Evolutionary conservation across 2,113 vertebrate genomes (phyloP).

Genomic region (Oryzias javanicus): DNA sequence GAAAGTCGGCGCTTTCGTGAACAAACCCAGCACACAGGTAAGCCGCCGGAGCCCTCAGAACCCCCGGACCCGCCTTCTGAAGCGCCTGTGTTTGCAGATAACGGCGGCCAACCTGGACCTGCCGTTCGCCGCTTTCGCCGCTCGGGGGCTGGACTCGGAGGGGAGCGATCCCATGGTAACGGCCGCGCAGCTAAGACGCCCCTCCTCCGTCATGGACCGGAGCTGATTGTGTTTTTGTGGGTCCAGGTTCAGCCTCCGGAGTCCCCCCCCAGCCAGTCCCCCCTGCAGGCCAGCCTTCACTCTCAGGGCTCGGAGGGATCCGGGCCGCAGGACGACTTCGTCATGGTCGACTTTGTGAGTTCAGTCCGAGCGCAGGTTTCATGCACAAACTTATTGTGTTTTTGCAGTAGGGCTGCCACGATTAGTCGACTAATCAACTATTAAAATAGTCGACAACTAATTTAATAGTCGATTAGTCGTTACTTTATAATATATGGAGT

Average conservation of each 20-base stretch:
- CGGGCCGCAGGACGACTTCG: constrained; percentile 92
- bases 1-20: constrained; percentile 96
- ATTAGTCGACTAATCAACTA: too few relatives aligned
- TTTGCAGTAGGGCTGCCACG: too few relatives aligned
- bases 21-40: constrained; percentile 93
- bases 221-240: neutral
- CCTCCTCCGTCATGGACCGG: too few relatives aligned
- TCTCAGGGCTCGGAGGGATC: constrained; percentile 88
- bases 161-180: constrained; percentile 93
- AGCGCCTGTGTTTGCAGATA: constrained; percentile 73
- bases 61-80: neutral
- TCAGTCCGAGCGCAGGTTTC: neutral
- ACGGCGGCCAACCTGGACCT: constrained; percentile 90
- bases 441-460: too few relatives aligned
- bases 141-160: constrained; percentile 87
- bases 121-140: constrained; percentile 94
- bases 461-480: too few relatives aligned
- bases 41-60: neutral
- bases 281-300: constrained; percentile 90
- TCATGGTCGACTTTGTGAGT: constrained; percentile 97
- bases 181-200: neutral
- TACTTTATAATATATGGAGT: too few relatives aligned
- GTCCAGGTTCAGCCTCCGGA: constrained; percentile 88
- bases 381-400: neutral
- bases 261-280: constrained; percentile 85